A percentile compares a stretch with the other conserved stretches of the same genome.
These are phyloP conservation scores for Picathartes gymnocephalus DNA, from an alignment of 2,113 vertebrate species.

Conservation along the genomic window DNA sequence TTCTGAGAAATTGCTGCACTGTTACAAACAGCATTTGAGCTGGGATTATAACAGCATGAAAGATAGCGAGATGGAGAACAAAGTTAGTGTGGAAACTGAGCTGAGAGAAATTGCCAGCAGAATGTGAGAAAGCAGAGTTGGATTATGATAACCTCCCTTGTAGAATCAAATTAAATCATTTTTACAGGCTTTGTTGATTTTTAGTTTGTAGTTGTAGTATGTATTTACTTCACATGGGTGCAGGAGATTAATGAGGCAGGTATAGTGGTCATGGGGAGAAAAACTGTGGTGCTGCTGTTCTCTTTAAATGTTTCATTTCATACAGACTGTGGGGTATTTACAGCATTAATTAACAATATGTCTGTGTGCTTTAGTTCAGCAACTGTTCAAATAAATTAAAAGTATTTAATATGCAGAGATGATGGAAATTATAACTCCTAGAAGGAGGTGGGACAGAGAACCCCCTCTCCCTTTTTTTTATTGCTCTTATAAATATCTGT, in stretches of 20 bases:
- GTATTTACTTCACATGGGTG: conserved; percentile 39
- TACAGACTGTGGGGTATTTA: conserved; percentile 38
- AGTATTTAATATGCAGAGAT: background rate
- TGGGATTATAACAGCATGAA: conserved; percentile 65
- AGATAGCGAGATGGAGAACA: conserved; percentile 38
- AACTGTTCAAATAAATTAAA: conserved; percentile 31
- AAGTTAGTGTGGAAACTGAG: conserved; percentile 50
- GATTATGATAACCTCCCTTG: conserved; percentile 56
- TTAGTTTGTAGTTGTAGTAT: conserved; percentile 20
- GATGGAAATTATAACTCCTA: background rate
- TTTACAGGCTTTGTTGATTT: conserved; percentile 52
- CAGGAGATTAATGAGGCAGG: conserved; percentile 24
- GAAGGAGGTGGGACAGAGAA: background rate
- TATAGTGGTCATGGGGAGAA: conserved; percentile 16
- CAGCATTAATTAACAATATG: conserved; percentile 60
- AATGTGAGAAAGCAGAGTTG: conserved; percentile 18
- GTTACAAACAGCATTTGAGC: conserved; percentile 56
- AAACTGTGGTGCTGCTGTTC: conserved; percentile 42
- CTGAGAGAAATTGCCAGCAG: conserved; percentile 14
- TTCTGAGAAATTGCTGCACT: conserved; percentile 63
- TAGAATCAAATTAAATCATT: conserved; percentile 51
- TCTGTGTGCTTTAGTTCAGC: conserved; percentile 54
- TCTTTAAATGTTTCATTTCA: conserved; percentile 43
- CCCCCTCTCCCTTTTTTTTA: background rate
- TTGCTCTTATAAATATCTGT: background rate